phyloP scores from a whole-genome alignment of 37 sponge, comb jelly and placozoan species.

The Chondrilla cf. caribensis region DNA sequence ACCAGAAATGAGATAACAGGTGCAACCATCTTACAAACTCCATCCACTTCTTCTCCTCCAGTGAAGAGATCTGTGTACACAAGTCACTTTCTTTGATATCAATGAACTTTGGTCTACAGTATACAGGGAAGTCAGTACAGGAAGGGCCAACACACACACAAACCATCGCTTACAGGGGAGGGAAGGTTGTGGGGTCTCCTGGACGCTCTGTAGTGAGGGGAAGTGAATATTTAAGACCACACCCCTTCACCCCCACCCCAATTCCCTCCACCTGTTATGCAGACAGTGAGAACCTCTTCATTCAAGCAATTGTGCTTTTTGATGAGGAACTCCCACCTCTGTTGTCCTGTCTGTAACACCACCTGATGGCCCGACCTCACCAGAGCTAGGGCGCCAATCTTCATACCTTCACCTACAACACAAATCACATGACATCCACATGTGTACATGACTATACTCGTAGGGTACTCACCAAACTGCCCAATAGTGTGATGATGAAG shows the following conservation, averaged over 20 bases:
- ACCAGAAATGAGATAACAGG: too few species aligned
- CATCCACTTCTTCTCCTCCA: background rate
- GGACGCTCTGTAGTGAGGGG: background rate
- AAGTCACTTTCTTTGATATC: conserved; percentile 14
- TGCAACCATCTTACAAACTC: conserved; percentile 9
- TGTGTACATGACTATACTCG: background rate
- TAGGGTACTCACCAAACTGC: conserved; percentile 46
- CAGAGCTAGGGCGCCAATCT: conserved; percentile 57
- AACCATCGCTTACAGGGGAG: background rate
- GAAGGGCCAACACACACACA: background rate
- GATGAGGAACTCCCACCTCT: conserved; percentile 45
- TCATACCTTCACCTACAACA: conserved; percentile 58
- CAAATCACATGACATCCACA: background rate
- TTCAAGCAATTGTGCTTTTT: conserved; percentile 24
- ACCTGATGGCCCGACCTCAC: conserved; percentile 29
- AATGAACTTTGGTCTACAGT: background rate
- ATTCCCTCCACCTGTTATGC: background rate
- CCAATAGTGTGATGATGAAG: conserved; percentile 48
- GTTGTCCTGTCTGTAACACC: conserved; percentile 26
- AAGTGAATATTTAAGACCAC: too few species aligned
- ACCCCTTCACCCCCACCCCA: background rate
- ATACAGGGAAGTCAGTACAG: background rate
- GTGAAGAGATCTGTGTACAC: conserved; percentile 18
- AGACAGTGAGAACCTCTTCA: conserved; percentile 52
- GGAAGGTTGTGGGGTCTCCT: background rate